These are phyloP conservation scores for Nibea albiflora DNA, from an alignment of 2,113 vertebrate species.

Conservation along the genomic window DNA sequence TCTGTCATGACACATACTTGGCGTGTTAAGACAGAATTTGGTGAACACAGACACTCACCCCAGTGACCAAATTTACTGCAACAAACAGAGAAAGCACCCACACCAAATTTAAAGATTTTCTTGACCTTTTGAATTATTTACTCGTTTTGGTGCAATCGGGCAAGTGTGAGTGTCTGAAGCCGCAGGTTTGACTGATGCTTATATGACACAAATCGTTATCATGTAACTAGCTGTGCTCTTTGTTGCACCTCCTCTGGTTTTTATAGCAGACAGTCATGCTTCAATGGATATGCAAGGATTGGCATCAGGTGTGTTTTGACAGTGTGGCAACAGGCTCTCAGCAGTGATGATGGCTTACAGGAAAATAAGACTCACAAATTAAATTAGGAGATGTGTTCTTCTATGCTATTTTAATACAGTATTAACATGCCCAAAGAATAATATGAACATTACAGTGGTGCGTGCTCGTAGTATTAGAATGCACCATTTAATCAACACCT, in stretches of 20 bases:
- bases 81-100: neutral
- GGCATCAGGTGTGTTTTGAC: slow-evolving; percentile 31
- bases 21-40: neutral
- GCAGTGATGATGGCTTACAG: neutral
- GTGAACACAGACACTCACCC: neutral
- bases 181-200: slow-evolving; percentile 15
- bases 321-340: neutral
- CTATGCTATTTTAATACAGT: neutral
- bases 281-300: slow-evolving; percentile 17
- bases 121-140: slow-evolving; percentile 12
- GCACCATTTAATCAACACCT: neutral
- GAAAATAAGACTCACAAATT: slow-evolving; percentile 1
- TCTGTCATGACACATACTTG: neutral
- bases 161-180: slow-evolving; percentile 4
- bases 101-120: neutral
- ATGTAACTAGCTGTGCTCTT: slow-evolving; percentile 23
- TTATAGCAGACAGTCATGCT: slow-evolving; percentile 12
- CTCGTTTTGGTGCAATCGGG: neutral
- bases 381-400: neutral
- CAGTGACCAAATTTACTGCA: neutral
- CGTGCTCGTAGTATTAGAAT: neutral
- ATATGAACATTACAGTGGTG: too few species aligned
- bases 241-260: slow-evolving; percentile 10
- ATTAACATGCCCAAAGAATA: neutral
- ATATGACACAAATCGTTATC: slow-evolving; percentile 5